Percentiles rank a stretch among this genome's conserved stretches.
Evolutionary conservation across 2,113 vertebrate genomes (phyloP).

Genomic region (Anguilla rostrata): DNA sequence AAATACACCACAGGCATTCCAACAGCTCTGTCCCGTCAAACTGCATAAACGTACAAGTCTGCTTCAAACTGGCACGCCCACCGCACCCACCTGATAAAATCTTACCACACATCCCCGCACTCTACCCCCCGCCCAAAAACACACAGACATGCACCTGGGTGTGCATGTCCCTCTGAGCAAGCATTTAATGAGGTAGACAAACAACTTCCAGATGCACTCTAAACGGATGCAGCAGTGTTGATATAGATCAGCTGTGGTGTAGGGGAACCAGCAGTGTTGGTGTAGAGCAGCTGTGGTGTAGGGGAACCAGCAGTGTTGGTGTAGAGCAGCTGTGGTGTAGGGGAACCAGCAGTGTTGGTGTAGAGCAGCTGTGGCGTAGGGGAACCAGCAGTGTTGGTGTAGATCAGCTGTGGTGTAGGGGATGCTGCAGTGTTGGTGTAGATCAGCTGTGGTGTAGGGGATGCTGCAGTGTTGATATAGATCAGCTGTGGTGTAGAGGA

Average conservation of each 20-base stretch:
- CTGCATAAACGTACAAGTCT: neutral
- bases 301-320: too few species aligned
- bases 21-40: neutral
- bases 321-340: too few species aligned
- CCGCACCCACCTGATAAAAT: neutral
- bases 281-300: too few species aligned
- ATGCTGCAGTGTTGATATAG: too few species aligned
- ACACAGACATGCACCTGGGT: neutral
- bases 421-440: too few species aligned
- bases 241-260: neutral
- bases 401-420: too few species aligned
- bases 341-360: too few species aligned
- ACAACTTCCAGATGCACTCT: neutral
- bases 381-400: too few species aligned
- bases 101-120: neutral
- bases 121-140: neutral
- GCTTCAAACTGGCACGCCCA: neutral
- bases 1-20: neutral
- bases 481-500: too few species aligned
- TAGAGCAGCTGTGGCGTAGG: too few species aligned
- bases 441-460: too few species aligned
- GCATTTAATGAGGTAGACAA: neutral
- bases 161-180: neutral
- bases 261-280: neutral
- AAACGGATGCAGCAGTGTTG: neutral